Conservation (phyloP, 1,140 invertebrate genomes). For the Leguminivora glycinivorella region DNA sequence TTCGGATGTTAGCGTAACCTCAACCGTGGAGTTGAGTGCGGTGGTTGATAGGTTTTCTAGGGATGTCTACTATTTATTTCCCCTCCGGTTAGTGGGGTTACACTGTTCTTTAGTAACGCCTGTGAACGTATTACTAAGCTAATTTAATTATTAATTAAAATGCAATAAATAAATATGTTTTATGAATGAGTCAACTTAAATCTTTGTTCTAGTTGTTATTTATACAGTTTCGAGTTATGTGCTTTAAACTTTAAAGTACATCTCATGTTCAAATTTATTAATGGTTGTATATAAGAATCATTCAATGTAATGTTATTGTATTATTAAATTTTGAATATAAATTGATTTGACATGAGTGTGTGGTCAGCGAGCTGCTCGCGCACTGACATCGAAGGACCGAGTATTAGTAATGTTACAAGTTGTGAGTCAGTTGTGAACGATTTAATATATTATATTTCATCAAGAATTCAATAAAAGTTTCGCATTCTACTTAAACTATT, state of each 20-base stretch:
- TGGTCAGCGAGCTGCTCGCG: not conserved
- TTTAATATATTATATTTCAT: not conserved
- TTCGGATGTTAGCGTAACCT: not conserved
- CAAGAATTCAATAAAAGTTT: not conserved
- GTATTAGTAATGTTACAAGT: not conserved
- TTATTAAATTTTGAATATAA: constrained; percentile 1
- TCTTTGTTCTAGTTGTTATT: constrained; percentile 8
- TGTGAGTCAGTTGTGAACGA: not conserved
- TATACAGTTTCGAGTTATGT: not conserved
- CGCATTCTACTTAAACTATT: not conserved
- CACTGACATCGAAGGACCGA: constrained; percentile 4
- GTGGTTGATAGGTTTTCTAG: constrained; percentile 1
- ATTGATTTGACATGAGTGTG: not conserved
- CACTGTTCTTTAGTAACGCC: constrained; percentile 11
- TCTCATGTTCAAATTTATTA: constrained; percentile 11
- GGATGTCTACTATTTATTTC: constrained; percentile 2
- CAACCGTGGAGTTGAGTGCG: not conserved
- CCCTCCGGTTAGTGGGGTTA: constrained; percentile 10
- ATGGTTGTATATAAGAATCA: constrained; percentile 1
- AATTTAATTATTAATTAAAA: not conserved
- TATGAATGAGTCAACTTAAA: not conserved
- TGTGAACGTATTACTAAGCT: constrained; percentile 1
- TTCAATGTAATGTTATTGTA: constrained; percentile 11
- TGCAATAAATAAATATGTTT: constrained; percentile 13
- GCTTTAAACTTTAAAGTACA: not conserved